phyloP scores from a whole-genome alignment of 2,113 vertebrate genomes.

The Sigmodon hispidus region DNA sequence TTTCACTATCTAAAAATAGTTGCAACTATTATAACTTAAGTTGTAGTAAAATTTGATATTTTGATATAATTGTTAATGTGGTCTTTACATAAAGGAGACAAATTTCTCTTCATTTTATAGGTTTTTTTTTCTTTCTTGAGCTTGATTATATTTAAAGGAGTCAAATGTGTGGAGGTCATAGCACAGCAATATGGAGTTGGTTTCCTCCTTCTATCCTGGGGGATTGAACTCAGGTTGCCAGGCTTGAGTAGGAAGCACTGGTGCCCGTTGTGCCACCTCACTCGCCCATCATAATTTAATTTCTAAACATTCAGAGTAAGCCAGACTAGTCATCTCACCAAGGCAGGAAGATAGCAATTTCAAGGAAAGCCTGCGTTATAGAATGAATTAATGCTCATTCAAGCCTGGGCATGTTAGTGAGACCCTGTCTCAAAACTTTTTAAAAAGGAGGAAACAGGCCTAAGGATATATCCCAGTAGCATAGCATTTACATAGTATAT shows the following conservation, averaged over 20 bases:
- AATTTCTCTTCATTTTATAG: neutral
- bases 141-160: neutral
- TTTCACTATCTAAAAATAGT: constrained; percentile 33
- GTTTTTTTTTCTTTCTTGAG: neutral
- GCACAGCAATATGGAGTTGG: neutral
- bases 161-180: neutral
- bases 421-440: neutral
- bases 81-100: neutral
- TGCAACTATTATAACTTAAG: neutral
- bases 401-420: neutral
- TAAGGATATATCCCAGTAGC: neutral
- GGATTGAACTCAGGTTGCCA: neutral
- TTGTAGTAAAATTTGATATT: constrained; percentile 38
- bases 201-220: neutral
- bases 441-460: neutral
- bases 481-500: neutral
- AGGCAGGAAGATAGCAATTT: neutral
- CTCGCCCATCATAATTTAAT: constrained; percentile 29
- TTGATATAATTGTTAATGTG: constrained; percentile 5
- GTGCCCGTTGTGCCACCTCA: neutral
- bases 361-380: neutral
- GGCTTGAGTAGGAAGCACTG: neutral
- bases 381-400: neutral
- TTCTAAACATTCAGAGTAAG: constrained; percentile 35
- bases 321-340: neutral